Conservation (phyloP, 2,888 invertebrate species). For the Phanerotoma sp. region DNA sequence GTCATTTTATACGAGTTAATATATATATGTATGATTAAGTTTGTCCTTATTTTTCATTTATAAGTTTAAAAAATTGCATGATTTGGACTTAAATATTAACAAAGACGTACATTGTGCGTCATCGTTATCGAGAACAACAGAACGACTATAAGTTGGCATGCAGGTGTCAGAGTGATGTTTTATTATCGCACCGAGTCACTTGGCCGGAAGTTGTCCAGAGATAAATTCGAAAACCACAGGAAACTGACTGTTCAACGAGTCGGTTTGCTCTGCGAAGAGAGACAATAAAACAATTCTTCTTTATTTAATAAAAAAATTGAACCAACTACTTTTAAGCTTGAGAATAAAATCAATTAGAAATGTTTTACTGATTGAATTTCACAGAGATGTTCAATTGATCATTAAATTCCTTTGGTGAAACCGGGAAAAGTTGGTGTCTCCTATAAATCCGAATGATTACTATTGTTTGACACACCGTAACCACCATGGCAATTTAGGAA, state of each 20-base stretch:
- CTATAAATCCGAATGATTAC: too few relatives aligned
- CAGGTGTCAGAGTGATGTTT: constrained; percentile 21
- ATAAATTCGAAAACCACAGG: constrained; percentile 4
- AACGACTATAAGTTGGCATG: constrained; percentile 1
- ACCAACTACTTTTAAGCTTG: too few relatives aligned
- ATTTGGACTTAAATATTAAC: constrained; percentile 3
- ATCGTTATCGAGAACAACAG: constrained; percentile 4
- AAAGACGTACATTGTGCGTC: constrained; percentile 17
- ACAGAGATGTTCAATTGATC: constrained; percentile 7
- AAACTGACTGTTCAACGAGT: too few relatives aligned
- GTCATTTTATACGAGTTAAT: constrained; percentile 2
- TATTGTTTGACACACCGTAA: too few relatives aligned
- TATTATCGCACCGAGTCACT: constrained; percentile 4
- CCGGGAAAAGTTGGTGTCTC: too few relatives aligned
- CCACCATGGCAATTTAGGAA: too few relatives aligned
- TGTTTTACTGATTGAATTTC: background rate
- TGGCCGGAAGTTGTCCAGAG: constrained; percentile 11
- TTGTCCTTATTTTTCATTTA: too few relatives aligned
- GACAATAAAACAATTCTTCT: background rate
- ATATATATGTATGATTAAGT: too few relatives aligned
- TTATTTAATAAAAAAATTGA: constrained; percentile 2
- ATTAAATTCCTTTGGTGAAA: background rate
- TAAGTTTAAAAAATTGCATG: background rate
- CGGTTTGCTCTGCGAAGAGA: background rate
- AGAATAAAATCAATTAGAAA: background rate